Conservation (phyloP, 1,140 invertebrate genomes). For the Leptestheria dahalacensis region DNA sequence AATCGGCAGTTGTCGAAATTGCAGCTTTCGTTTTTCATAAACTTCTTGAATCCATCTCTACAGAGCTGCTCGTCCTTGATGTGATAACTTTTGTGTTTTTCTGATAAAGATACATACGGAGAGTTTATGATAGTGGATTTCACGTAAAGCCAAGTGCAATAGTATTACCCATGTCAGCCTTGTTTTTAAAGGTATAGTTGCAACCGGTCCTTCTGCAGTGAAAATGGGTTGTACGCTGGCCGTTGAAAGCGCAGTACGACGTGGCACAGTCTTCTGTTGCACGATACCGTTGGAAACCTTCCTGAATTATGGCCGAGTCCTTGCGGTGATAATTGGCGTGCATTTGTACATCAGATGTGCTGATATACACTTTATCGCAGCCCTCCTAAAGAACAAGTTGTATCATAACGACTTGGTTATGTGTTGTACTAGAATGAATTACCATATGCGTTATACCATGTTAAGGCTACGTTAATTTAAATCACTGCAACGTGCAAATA, state of each 20-base stretch:
- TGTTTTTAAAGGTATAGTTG: conserved; percentile 95
- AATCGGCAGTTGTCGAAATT: conserved; percentile 81
- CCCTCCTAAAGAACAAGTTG: too few species aligned
- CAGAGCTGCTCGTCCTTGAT: conserved; percentile 92
- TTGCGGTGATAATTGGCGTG: conserved; percentile 97
- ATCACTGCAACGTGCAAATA: too few species aligned
- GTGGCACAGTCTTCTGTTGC: conserved; percentile 81
- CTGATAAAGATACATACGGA: too few species aligned
- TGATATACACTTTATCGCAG: conserved; percentile 96
- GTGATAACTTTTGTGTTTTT: conserved; percentile 98
- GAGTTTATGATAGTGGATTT: too few species aligned
- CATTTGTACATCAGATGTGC: conserved; percentile 98
- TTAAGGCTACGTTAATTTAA: too few species aligned
- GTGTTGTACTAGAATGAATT: too few species aligned
- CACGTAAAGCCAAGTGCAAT: too few species aligned
- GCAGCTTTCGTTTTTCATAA: conserved; percentile 92
- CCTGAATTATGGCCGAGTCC: conserved; percentile 91
- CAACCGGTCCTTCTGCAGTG: conserved; percentile 82
- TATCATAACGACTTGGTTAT: too few species aligned
- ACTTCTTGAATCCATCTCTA: conserved; percentile 95
- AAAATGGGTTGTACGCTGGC: conserved; percentile 94
- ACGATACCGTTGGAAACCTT: conserved; percentile 82
- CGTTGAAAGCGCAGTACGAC: conserved; percentile 73
- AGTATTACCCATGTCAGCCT: conserved; percentile 92
- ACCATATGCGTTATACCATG: too few species aligned